A percentile compares a stretch with the other conserved stretches of the same genome.
Evolutionary conservation across 2,113 vertebrate species (phyloP).

Genomic region (Actinemys pallida): DNA sequence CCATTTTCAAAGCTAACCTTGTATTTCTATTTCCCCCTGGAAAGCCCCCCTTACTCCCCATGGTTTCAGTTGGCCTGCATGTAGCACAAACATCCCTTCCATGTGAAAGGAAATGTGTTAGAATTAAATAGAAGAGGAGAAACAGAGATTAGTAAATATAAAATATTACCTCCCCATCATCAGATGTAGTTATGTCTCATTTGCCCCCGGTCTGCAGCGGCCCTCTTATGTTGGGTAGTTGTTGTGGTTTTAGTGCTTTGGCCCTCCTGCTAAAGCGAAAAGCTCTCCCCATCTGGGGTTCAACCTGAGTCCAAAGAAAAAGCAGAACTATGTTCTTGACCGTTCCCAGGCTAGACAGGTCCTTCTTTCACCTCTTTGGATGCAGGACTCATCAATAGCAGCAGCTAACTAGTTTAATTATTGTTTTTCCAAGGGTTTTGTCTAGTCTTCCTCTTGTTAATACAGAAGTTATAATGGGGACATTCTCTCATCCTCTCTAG

Average conservation of each 20-base stretch:
- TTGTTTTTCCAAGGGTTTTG: not conserved
- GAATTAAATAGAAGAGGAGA: too few species aligned
- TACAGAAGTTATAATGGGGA: not conserved
- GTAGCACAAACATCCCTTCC: too few species aligned
- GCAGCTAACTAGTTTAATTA: not conserved
- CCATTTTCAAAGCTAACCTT: too few species aligned
- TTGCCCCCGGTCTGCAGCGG: not conserved
- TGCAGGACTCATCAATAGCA: not conserved
- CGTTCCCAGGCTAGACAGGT: not conserved
- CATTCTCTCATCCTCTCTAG: not conserved
- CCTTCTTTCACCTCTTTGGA: not conserved
- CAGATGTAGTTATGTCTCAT: not conserved
- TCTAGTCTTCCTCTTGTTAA: not conserved
- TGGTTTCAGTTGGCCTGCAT: too few species aligned
- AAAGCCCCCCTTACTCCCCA: too few species aligned
- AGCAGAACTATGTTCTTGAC: not conserved
- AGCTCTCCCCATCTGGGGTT: not conserved
- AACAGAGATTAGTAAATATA: not conserved
- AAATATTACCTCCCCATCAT: not conserved
- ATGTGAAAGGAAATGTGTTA: too few species aligned
- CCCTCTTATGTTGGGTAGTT: not conserved
- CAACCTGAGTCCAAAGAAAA: not conserved
- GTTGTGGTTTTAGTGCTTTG: not conserved
- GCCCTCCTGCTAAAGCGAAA: not conserved
- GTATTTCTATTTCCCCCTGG: too few species aligned